Evolutionary conservation across 2,113 vertebrate species (phyloP), one percentile per base, ranked within the genome.

Genomic region (Tyto alba): DNA sequence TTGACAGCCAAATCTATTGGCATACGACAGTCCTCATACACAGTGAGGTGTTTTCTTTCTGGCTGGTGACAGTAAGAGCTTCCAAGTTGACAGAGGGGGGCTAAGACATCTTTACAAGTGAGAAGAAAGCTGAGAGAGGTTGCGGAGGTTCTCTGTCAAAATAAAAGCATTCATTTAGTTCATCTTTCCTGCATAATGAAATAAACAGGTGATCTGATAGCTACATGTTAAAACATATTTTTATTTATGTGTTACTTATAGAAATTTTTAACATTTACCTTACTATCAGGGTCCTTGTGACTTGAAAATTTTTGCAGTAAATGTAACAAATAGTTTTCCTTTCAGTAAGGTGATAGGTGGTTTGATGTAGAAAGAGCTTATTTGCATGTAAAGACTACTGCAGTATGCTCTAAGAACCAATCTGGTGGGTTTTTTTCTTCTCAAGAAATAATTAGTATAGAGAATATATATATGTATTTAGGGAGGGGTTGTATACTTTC

Each of bases 1-100:
- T 91, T 98, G 98, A 98, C 98, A 98, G 97, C 96, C 96, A 97
- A 97, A 97, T 98, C 97, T 97, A 96, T 93, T 98, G 98, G 97
- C 97, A 97, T 90, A 90, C 21, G 64, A 96, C 92, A 98, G 95
- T 97, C 96, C 92, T 98, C 76, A 59, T 88, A 84, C 88, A 90
- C 40, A 32, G 68, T 57, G 96, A 98, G 97, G 92, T 96, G 95
- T 97, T 98, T 98, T 97, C 94, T 97, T 94, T 95, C 97, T 97
- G 95, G 34, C 80, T 98, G n/a, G 80, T 98, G 98, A 98, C 98
- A 98, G 97, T 96, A 97, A 98, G 97, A 98, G 97, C 96, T 97
- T 98, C 94, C 91, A 88, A 96, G 88, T 94, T 98, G 98, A 98
- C 96, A 97, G 96, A 97, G 96, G 21, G 88, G 90, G 95, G 93